Evolutionary conservation across 1,140 invertebrate species (phyloP).

Genomic region (Apocrypta bakeri): DNA sequence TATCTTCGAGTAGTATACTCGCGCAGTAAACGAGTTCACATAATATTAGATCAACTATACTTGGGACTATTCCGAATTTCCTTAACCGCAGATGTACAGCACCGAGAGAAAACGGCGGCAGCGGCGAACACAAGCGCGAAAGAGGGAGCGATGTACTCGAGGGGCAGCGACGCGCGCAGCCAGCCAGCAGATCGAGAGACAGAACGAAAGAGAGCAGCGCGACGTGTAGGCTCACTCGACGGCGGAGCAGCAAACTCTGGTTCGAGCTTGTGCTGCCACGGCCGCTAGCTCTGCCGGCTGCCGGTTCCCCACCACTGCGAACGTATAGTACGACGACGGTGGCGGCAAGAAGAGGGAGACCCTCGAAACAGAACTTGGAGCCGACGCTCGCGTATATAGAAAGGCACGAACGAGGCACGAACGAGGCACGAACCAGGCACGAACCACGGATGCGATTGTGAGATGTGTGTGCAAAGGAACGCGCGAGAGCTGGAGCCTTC

Average conservation of each 20-base stretch:
- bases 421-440: no score
- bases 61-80: no score
- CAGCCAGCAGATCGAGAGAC: background rate
- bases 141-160: background rate
- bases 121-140: background rate
- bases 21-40: background rate
- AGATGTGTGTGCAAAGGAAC: background rate
- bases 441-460: background rate
- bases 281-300: slow-evolving; percentile 14
- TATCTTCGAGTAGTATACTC: no score
- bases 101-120: background rate
- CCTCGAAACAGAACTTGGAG: slow-evolving; percentile 4
- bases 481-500: background rate
- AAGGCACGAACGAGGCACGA: background rate
- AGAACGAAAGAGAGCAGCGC: slow-evolving; percentile 2
- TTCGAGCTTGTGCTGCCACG: background rate
- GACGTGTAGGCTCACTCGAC: slow-evolving; percentile 16
- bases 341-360: background rate
- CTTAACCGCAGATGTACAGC: background rate
- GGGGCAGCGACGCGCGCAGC: background rate
- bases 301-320: slow-evolving; percentile 26
- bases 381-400: background rate
- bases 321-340: background rate
- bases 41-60: no score
- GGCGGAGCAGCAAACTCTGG: slow-evolving; percentile 48